Evolutionary conservation across 2,113 vertebrate species (phyloP).

Genomic region (Urocynchramus pylzowi): DNA sequence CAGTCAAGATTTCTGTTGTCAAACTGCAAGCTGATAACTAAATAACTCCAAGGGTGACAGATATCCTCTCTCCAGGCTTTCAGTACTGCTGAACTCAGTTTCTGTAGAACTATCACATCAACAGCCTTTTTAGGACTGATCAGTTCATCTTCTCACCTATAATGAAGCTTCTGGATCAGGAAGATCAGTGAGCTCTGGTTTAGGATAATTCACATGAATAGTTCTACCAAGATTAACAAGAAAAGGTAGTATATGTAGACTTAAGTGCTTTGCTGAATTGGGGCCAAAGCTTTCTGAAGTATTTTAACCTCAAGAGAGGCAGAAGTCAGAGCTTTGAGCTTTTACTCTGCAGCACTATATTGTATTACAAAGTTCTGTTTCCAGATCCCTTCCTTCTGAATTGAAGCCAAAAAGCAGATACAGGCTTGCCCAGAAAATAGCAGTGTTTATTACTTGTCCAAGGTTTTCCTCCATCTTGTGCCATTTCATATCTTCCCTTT

Average conservation of each 20-base stretch:
- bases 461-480: background rate
- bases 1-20: background rate
- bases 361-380: background rate
- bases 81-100: background rate
- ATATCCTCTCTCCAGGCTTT: background rate
- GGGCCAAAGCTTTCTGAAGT: background rate
- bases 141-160: background rate
- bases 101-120: background rate
- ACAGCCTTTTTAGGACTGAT: background rate
- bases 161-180: background rate
- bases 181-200: background rate
- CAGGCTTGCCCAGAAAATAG: slow-evolving; percentile 9
- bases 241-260: background rate
- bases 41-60: background rate
- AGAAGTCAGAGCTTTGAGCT: background rate
- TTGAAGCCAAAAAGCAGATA: background rate
- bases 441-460: background rate
- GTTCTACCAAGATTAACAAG: background rate
- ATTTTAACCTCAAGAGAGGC: background rate
- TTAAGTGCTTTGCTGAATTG: background rate
- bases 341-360: background rate
- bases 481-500: background rate
- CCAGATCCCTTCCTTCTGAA: background rate
- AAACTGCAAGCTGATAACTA: background rate
- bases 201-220: background rate